Percentiles rank a stretch among this genome's conserved stretches.
Evolutionary conservation across 2,888 invertebrate species (phyloP).

Genomic region (Latrodectus elegans): DNA sequence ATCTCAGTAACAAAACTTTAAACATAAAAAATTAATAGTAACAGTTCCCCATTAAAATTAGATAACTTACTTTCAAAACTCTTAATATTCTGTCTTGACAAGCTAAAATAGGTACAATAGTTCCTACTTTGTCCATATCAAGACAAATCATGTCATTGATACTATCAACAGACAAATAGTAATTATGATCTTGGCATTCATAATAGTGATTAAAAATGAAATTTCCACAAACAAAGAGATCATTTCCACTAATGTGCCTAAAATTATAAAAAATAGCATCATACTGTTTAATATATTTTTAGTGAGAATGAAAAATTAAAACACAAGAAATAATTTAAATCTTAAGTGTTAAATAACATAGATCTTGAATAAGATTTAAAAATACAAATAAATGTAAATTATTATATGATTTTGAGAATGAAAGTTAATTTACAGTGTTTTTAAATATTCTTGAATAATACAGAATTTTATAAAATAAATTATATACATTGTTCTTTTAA

Average conservation of each 20-base stretch:
- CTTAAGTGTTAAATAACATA: no score
- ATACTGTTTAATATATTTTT: background rate
- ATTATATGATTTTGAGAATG: no score
- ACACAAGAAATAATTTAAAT: no score
- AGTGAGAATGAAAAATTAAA: no score
- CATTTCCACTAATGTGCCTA: conserved; percentile 88
- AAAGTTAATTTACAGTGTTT: no score
- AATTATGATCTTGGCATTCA: conserved; percentile 90
- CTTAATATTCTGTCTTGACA: conserved; percentile 88
- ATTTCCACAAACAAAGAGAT: conserved; percentile 88
- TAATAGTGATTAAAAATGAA: conserved; percentile 85
- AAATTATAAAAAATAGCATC: conserved; percentile 71
- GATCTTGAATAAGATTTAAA: no score
- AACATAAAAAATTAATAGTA: no score
- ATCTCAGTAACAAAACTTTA: no score
- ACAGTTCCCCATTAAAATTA: background rate
- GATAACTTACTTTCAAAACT: conserved; percentile 79
- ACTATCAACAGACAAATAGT: conserved; percentile 90
- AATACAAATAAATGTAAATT: no score
- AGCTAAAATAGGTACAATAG: conserved; percentile 81
- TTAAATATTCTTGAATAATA: no score
- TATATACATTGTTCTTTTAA: no score
- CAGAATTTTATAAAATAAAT: no score
- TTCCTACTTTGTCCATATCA: conserved; percentile 74
- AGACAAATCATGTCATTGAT: conserved; percentile 86